Evolutionary conservation across 2,797 vertebrate species (phyloP).

Genomic region (Falco concolor): DNA sequence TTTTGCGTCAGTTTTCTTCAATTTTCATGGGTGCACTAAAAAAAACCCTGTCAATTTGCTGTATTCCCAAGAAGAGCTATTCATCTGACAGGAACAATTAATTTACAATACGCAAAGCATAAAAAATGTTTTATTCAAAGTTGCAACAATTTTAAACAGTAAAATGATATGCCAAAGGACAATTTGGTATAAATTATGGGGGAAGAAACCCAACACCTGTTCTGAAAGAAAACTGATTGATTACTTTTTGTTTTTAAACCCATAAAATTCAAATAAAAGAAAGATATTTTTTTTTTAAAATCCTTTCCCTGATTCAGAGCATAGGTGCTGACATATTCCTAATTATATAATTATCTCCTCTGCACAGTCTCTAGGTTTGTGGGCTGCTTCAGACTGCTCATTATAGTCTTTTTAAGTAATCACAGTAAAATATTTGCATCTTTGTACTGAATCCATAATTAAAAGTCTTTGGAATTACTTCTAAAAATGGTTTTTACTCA

Average conservation of each 20-base stretch:
- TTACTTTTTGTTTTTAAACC: background rate
- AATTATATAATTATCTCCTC: background rate
- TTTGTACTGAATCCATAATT: background rate
- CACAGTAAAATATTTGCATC: background rate
- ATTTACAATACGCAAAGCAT: conserved; percentile 25
- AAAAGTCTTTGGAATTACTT: background rate
- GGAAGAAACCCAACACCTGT: background rate
- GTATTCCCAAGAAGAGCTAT: background rate
- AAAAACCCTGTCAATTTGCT: background rate
- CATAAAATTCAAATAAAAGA: background rate
- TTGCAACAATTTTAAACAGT: conserved; percentile 3
- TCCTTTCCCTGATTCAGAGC: background rate
- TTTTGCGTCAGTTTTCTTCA: background rate
- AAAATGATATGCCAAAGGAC: conserved; percentile 12
- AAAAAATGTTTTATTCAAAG: conserved; percentile 52
- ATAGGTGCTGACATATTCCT: background rate
- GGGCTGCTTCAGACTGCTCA: background rate
- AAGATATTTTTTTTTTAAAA: background rate
- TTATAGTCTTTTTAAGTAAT: background rate
- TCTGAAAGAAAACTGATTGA: background rate
- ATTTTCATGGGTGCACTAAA: background rate
- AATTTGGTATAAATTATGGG: background rate
- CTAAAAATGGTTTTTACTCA: background rate
- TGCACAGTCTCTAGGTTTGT: background rate
- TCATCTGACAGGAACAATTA: conserved; percentile 46